Evolutionary conservation across 2,888 invertebrate genomes (phyloP).

Genomic region (Strigamia maritima): DNA sequence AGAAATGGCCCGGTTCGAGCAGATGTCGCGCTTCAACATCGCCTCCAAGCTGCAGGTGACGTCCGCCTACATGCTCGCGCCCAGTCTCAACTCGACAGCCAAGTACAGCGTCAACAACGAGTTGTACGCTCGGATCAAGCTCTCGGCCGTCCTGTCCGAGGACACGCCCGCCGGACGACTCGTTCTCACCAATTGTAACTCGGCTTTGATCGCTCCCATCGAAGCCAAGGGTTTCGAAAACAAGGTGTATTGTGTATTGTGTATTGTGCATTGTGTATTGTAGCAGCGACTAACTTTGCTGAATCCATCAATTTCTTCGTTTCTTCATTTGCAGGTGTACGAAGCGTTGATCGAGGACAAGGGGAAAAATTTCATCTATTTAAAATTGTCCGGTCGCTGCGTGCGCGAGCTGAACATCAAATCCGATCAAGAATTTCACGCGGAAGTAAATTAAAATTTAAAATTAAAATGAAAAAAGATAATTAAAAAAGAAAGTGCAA

Average conservation of each 20-base stretch:
- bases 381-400: conserved; percentile 66
- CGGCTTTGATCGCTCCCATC: conserved; percentile 61
- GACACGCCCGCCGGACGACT: conserved; percentile 77
- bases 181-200: conserved; percentile 71
- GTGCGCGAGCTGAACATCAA: conserved; percentile 63
- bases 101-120: conserved; percentile 74
- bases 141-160: conserved; percentile 72
- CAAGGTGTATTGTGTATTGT: no score
- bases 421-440: conserved; percentile 63
- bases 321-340: conserved; percentile 57
- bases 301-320: conserved; percentile 31
- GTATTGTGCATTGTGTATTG: no score
- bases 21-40: conserved; percentile 64
- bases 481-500: neutral
- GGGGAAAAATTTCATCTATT: conserved; percentile 72
- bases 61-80: conserved; percentile 65
- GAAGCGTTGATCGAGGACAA: conserved; percentile 77
- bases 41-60: conserved; percentile 63
- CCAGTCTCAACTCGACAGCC: conserved; percentile 60
- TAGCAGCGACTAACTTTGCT: no score
- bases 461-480: no score
- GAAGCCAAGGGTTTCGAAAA: neutral
- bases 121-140: conserved; percentile 68
- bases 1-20: conserved; percentile 70
- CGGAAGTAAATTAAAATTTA: conserved; percentile 57